Base-by-base conservation (phyloP, 2,888 invertebrate genomes). In the Aquatica leii region DNA sequence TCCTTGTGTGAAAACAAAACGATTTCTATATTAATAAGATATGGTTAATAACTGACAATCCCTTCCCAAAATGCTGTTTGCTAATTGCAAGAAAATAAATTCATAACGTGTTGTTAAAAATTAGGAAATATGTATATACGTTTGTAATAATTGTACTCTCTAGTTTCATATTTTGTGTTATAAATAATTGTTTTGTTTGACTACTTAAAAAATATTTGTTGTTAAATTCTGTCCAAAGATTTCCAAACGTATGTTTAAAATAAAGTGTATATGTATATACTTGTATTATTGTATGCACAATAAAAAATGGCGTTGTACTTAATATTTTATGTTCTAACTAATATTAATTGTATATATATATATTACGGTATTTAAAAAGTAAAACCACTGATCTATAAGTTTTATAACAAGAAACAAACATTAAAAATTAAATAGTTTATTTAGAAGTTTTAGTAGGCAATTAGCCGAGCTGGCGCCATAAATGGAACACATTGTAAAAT, bases 241-340 rank as follows among this genome's bases (percentile, higher is more conserved):
- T 81, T 81, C 80, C 80, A 79, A 78, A 74, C 76, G 78, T 81
- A 80, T 79, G 79, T 80, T 81, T 80, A 80, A 80, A 72, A 73
- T 71, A 76, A 80, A 80, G 79, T 82, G 81, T 82, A 81, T 82
- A 82, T 82, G 82, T 82, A 82, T 80, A 82, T 82, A 82, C 81
- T 80, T 82, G 81, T 82, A 81, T 81, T 80, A 81, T 81, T 81
- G 81, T 82, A 82, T 82, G 81, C 82, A 82, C 82, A 82, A 81
- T 82, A 24, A 4, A 82, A 82, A 80, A 80, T 82, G 81, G 80
- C 80, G 81, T 81, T 81, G 81, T 81, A 81, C 69, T 74, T 72
- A 72, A 58, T 57, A 18, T 55, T 49, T 50, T n/a, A n/a, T n/a
- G n/a, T n/a, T n/a, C n/a, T n/a, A n/a, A n/a, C n/a, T n/a, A n/a